These are phyloP conservation scores for Pycnomerus fuliginosus DNA, from an alignment of 2,888 invertebrate genomes.

Conservation along the genomic window DNA sequence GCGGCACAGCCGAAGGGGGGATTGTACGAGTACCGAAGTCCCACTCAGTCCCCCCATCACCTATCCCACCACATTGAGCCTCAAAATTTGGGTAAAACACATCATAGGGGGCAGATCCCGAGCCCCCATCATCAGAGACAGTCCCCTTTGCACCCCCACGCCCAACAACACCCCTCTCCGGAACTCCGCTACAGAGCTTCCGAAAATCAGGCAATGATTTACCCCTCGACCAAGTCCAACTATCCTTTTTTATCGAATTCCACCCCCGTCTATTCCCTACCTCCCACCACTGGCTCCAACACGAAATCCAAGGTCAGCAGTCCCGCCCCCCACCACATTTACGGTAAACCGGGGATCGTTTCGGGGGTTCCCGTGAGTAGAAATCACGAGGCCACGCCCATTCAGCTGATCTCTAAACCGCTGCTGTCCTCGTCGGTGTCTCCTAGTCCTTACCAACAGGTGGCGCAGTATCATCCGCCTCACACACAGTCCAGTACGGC, in stretches of 20 bases:
- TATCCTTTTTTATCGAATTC: conserved; percentile 53
- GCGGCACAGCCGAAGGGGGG: conserved; percentile 50
- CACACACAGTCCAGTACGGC: conserved; percentile 44
- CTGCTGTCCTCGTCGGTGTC: conserved; percentile 52
- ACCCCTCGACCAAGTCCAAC: conserved; percentile 43
- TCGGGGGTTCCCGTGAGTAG: conserved; percentile 59
- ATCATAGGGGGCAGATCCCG: conserved; percentile 49
- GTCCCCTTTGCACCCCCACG: conserved; percentile 52
- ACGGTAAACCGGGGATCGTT: conserved; percentile 66
- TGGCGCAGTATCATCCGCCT: conserved; percentile 52
- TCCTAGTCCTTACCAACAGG: conserved; percentile 57
- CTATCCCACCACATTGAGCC: conserved; percentile 45
- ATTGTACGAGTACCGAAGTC: conserved; percentile 52
- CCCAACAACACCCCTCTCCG: conserved; percentile 47
- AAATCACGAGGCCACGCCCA: conserved; percentile 45
- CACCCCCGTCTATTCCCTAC: conserved; percentile 53
- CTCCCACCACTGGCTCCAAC: conserved; percentile 55
- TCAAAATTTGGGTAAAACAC: conserved; percentile 43
- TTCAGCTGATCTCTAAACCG: conserved; percentile 61
- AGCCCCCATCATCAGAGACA: conserved; percentile 55
- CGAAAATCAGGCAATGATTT: conserved; percentile 43
- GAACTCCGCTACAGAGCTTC: conserved; percentile 41
- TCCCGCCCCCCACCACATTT: conserved; percentile 75
- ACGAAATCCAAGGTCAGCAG: conserved; percentile 71
- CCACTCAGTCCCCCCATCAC: conserved; percentile 54